These are phyloP conservation scores for Acridotheres tristis DNA, from an alignment of 2,797 vertebrate species.

Conservation along the genomic window DNA sequence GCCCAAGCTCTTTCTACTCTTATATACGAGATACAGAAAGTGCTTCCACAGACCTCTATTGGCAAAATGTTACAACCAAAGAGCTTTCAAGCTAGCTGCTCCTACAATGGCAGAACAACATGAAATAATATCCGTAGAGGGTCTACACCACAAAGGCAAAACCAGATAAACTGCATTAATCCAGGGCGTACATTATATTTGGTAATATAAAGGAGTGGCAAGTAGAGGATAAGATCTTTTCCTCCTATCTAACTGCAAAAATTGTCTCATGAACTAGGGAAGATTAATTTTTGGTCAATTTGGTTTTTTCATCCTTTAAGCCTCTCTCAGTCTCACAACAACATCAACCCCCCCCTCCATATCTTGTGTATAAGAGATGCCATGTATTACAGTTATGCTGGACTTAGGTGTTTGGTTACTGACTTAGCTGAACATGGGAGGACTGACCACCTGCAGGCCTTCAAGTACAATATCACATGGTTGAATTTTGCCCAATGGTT, in stretches of 20 bases:
- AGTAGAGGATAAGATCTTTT: neutral
- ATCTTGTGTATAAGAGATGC: neutral
- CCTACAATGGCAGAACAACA: neutral
- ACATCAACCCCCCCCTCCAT: neutral
- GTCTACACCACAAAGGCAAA: neutral
- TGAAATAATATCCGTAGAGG: neutral
- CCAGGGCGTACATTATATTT: neutral
- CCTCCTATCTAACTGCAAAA: neutral
- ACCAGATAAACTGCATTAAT: neutral
- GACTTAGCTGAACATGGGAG: neutral
- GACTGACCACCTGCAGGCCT: neutral
- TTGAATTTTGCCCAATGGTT: neutral
- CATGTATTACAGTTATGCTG: fast-evolving
- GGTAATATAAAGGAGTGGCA: neutral
- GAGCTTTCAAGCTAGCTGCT: neutral
- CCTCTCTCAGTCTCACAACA: neutral
- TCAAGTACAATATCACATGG: neutral
- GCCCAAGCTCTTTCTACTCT: neutral
- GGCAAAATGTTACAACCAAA: neutral
- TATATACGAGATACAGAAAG: neutral
- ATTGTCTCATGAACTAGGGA: neutral
- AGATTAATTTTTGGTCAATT: neutral
- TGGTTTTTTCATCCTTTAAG: neutral
- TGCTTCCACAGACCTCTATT: neutral
- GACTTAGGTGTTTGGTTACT: neutral